A percentile compares a stretch with the other conserved stretches of the same genome.
Conservation (phyloP, 2,888 invertebrate genomes). For the Phalera bucephala region DNA sequence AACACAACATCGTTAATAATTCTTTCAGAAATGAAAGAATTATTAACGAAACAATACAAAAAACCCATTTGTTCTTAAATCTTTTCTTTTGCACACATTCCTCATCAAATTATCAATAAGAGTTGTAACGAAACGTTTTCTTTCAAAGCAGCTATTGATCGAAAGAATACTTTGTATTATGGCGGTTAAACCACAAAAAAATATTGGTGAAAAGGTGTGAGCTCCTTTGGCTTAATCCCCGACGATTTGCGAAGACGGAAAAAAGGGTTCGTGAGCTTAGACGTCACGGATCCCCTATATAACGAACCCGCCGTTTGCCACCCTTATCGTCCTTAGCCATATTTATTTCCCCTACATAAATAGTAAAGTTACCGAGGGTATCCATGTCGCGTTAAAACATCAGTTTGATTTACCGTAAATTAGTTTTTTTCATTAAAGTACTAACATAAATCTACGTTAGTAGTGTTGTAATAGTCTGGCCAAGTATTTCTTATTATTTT, state of each 20-base stretch:
- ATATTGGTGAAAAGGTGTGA: slow-evolving; percentile 76
- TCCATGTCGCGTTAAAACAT: too few relatives aligned
- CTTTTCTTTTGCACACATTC: slow-evolving; percentile 41
- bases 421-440: too few relatives aligned
- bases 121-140: slow-evolving; percentile 49
- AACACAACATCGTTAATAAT: slow-evolving; percentile 25
- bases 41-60: too few relatives aligned
- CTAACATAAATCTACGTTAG: too few relatives aligned
- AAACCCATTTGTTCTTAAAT: too few relatives aligned
- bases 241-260: slow-evolving; percentile 78
- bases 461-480: too few relatives aligned
- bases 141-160: slow-evolving; percentile 58
- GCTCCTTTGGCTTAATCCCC: slow-evolving; percentile 72
- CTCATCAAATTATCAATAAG: slow-evolving; percentile 49
- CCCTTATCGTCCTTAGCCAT: slow-evolving; percentile 63
- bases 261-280: slow-evolving; percentile 74
- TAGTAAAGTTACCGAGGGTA: slow-evolving; percentile 48
- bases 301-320: slow-evolving; percentile 56
- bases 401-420: too few relatives aligned
- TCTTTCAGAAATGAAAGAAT: too few relatives aligned
- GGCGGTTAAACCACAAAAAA: slow-evolving; percentile 69
- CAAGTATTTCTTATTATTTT: too few relatives aligned
- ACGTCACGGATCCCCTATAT: slow-evolving; percentile 54
- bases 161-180: slow-evolving; percentile 65
- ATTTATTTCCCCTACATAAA: slow-evolving; percentile 64